Evolutionary conservation across 2,113 vertebrate species (phyloP).

Genomic region (Hemicordylus capensis): DNA sequence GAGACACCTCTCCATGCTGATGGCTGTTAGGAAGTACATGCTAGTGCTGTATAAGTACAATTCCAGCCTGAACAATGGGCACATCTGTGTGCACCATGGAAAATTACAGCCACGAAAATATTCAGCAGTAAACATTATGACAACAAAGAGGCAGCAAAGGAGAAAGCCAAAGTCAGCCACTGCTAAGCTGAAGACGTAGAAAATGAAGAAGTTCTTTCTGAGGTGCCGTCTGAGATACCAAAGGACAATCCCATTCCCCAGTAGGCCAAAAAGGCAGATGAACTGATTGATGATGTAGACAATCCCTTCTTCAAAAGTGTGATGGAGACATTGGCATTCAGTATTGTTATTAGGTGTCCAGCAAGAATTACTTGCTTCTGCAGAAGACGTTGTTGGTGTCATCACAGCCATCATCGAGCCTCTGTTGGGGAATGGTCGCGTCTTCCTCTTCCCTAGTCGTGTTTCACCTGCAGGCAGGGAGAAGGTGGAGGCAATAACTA

Average conservation of each 20-base stretch:
- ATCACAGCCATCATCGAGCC: conserved; percentile 49
- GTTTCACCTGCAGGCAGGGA: conserved; percentile 40
- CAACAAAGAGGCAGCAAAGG: conserved; percentile 68
- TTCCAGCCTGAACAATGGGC: conserved; percentile 29
- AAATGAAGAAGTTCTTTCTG: conserved; percentile 72
- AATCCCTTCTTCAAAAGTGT: not conserved
- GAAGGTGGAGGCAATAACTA: not conserved
- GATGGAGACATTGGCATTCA: not conserved
- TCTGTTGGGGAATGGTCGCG: conserved; percentile 17
- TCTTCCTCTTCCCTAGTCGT: not conserved
- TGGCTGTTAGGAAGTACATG: conserved; percentile 53
- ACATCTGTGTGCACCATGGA: not conserved
- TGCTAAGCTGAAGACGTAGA: conserved; percentile 78
- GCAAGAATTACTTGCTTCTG: conserved; percentile 2
- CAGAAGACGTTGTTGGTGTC: not conserved
- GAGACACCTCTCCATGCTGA: conserved; percentile 61
- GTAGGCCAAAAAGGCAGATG: conserved; percentile 70
- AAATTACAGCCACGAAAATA: conserved; percentile 25
- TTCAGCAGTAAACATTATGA: conserved; percentile 25
- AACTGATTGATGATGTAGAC: conserved; percentile 73
- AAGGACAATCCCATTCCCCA: conserved; percentile 74
- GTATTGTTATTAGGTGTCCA: not conserved
- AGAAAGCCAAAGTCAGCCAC: conserved; percentile 68
- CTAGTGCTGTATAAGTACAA: conserved; percentile 34
- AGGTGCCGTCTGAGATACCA: conserved; percentile 75